Percentiles rank a stretch among this genome's conserved stretches.
phyloP scores from a whole-genome alignment of 2,888 invertebrate species.

The Drosophila siamana region DNA sequence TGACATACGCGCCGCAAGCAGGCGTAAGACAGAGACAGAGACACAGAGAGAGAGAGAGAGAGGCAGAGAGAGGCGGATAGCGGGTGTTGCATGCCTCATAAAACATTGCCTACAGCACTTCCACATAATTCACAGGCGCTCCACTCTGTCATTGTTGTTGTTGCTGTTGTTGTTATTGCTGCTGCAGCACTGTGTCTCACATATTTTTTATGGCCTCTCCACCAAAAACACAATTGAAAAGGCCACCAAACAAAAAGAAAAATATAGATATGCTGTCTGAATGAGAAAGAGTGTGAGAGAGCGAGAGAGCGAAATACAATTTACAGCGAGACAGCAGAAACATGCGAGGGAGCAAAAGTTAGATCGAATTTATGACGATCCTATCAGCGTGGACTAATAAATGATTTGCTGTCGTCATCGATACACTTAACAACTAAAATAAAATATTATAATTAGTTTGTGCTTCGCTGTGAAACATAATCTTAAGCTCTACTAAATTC shows the following conservation, averaged over 20 bases:
- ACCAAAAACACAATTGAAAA: conserved; percentile 18
- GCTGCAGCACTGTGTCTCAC: neutral
- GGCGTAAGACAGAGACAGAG: too few relatives aligned
- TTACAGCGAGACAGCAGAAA: too few relatives aligned
- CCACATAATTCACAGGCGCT: conserved; percentile 57
- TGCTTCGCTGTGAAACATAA: too few relatives aligned
- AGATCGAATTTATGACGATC: conserved; percentile 1
- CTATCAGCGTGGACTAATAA: conserved; percentile 17
- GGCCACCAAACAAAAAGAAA: neutral
- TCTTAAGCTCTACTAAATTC: too few relatives aligned
- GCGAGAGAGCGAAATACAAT: neutral
- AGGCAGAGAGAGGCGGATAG: neutral
- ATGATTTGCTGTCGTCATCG: neutral
- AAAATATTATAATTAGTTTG: too few relatives aligned
- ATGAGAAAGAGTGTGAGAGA: too few relatives aligned
- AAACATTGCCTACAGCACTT: conserved; percentile 45
- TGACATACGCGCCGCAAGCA: conserved; percentile 24
- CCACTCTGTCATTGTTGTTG: conserved; percentile 21
- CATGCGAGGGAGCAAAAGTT: neutral
- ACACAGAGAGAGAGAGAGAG: neutral
- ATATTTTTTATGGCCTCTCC: neutral
- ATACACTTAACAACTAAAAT: too few relatives aligned
- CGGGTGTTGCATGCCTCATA: conserved; percentile 47
- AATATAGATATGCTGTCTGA: neutral
- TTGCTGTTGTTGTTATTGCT: conserved; percentile 17